Evolutionary conservation across 1,140 invertebrate species (phyloP).

Genomic region (Tetragnatha versicolor): DNA sequence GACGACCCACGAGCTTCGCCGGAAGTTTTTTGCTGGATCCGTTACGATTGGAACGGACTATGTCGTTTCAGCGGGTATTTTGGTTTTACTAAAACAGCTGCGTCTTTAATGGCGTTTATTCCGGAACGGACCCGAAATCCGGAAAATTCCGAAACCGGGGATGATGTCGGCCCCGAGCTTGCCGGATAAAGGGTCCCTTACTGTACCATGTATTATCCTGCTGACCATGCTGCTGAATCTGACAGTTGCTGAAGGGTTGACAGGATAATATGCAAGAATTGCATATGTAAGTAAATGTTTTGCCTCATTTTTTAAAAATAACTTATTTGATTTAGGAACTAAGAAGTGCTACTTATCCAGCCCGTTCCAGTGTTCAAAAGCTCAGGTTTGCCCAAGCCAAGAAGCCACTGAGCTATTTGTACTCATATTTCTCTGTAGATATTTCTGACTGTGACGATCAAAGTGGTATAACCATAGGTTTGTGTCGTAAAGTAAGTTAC

Average conservation of each 20-base stretch:
- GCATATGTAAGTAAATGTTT: not conserved
- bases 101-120: too few species aligned
- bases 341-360: constrained; percentile 44
- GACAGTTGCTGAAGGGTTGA: not conserved
- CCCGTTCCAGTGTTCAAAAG: constrained; percentile 39
- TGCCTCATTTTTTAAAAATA: not conserved
- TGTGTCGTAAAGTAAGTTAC: constrained; percentile 27
- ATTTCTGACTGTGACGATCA: constrained; percentile 42
- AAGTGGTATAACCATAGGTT: constrained; percentile 46
- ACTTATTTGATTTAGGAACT: constrained; percentile 11
- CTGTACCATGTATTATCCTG: not conserved
- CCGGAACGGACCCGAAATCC: too few species aligned
- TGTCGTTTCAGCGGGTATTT: too few species aligned
- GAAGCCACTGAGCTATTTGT: constrained; percentile 42
- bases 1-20: too few species aligned
- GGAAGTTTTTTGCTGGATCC: too few species aligned
- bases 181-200: not conserved
- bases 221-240: not conserved
- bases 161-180: too few species aligned
- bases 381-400: constrained; percentile 47
- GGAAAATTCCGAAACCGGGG: too few species aligned
- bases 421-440: constrained; percentile 45
- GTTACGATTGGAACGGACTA: too few species aligned
- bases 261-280: not conserved
- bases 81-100: too few species aligned